phyloP scores from a whole-genome alignment of 2,797 vertebrate genomes.

The Pantherophis alleghaniensis region DNA sequence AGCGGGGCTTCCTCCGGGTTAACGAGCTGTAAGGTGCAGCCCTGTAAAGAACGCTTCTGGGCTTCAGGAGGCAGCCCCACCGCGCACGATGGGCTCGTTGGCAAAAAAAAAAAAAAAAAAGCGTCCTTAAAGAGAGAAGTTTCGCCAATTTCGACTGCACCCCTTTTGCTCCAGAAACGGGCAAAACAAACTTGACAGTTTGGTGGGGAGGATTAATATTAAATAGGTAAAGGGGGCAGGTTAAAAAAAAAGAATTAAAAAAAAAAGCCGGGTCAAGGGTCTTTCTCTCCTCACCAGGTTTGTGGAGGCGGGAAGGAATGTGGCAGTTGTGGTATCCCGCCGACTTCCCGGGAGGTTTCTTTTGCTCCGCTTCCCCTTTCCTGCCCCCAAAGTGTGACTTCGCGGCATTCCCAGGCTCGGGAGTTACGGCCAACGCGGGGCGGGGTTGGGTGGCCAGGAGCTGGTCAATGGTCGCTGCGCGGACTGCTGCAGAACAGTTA shows the following conservation, averaged over 20 bases:
- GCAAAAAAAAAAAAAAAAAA: not conserved
- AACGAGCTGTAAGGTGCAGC: not conserved
- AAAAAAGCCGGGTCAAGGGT: not conserved
- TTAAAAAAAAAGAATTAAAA: too few species aligned
- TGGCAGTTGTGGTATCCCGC: not conserved
- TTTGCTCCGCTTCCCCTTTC: too few species aligned
- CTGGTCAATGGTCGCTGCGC: slow-evolving; percentile 6
- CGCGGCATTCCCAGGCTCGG: not conserved
- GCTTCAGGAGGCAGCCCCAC: not conserved
- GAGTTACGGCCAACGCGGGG: not conserved
- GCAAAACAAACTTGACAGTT: not conserved
- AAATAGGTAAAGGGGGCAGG: not conserved
- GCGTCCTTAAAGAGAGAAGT: not conserved
- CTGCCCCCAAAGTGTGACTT: not conserved
- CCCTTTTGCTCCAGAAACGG: not conserved
- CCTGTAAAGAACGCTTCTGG: not conserved
- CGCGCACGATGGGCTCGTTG: not conserved
- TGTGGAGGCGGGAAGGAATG: not conserved
- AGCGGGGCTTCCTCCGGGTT: not conserved
- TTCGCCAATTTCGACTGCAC: not conserved
- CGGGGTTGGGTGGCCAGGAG: not conserved
- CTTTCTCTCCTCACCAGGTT: not conserved
- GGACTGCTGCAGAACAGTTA: slow-evolving; percentile 35
- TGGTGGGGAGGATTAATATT: too few species aligned
- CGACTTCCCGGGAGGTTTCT: not conserved